Conservation (phyloP, 2,113 vertebrate genomes). For the Siphamia tubifer region DNA sequence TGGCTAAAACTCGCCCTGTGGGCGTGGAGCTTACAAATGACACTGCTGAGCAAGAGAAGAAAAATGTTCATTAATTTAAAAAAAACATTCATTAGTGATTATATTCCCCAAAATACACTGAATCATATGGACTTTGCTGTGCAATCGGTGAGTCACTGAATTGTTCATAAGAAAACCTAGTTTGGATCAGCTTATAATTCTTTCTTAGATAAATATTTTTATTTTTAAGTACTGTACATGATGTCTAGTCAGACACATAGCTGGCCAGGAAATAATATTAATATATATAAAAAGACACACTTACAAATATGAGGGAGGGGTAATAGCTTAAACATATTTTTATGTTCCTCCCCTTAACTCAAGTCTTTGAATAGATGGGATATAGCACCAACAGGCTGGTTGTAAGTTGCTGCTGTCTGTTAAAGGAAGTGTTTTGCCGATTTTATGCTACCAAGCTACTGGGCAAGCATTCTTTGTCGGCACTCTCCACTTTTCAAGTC, state of each 20-base stretch:
- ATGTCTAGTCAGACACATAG: slow-evolving; percentile 76
- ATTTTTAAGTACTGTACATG: slow-evolving; percentile 80
- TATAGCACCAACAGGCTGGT: slow-evolving; percentile 75
- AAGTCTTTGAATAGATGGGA: slow-evolving; percentile 71
- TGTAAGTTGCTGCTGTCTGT: slow-evolving; percentile 51
- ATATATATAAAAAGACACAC: slow-evolving; percentile 72
- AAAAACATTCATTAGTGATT: slow-evolving; percentile 83
- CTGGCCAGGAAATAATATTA: slow-evolving; percentile 76
- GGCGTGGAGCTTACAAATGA: slow-evolving; percentile 35
- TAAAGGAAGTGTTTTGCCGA: slow-evolving; percentile 53
- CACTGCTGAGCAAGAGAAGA: slow-evolving; percentile 50
- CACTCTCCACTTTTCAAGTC: slow-evolving; percentile 77
- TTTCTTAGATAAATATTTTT: slow-evolving; percentile 80
- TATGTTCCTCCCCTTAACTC: slow-evolving; percentile 67
- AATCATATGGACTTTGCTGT: slow-evolving; percentile 75
- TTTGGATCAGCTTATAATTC: slow-evolving; percentile 83
- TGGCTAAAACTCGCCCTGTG: slow-evolving; percentile 15
- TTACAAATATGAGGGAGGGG: slow-evolving; percentile 69
- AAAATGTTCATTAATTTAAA: slow-evolving; percentile 48
- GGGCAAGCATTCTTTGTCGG: slow-evolving; percentile 63
- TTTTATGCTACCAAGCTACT: slow-evolving; percentile 74
- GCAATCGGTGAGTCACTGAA: slow-evolving; percentile 80
- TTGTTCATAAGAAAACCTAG: slow-evolving; percentile 74
- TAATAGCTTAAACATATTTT: slow-evolving; percentile 71
- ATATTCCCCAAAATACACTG: slow-evolving; percentile 81